Evolutionary conservation across 2,888 invertebrate species (phyloP).

Genomic region (Cryptus viduatorius): DNA sequence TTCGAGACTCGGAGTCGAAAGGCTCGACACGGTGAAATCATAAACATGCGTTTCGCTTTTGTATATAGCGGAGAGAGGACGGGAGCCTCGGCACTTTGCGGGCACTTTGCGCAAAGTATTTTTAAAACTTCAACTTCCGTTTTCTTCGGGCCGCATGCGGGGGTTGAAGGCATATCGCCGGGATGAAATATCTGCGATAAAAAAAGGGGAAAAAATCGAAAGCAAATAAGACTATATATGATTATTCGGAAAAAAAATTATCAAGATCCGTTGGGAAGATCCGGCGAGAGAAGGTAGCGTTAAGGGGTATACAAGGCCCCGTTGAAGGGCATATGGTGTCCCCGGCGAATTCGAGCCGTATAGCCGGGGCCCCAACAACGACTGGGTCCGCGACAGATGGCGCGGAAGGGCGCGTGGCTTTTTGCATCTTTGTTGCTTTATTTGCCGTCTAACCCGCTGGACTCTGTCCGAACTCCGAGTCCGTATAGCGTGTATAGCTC

Average conservation of each 20-base stretch:
- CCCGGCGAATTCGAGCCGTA: conserved; percentile 62
- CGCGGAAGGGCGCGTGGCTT: conserved; percentile 71
- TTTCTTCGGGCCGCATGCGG: too few relatives aligned
- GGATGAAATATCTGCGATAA: too few relatives aligned
- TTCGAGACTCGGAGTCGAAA: conserved; percentile 20
- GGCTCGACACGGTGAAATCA: conserved; percentile 20
- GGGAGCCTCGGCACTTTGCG: neutral
- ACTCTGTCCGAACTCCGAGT: neutral
- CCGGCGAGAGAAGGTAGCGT: conserved; percentile 50
- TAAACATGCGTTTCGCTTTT: neutral
- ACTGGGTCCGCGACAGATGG: conserved; percentile 74
- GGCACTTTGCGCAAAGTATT: too few relatives aligned
- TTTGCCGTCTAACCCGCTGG: conserved; percentile 42
- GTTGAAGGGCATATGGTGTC: conserved; percentile 73
- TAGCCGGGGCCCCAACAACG: conserved; percentile 64
- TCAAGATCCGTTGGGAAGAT: conserved; percentile 34
- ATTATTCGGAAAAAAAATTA: conserved; percentile 16
- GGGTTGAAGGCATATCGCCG: too few relatives aligned
- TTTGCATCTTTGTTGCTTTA: conserved; percentile 69
- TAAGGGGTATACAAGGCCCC: conserved; percentile 67
- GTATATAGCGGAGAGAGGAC: neutral
- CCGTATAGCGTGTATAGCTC: neutral
- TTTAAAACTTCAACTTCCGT: too few relatives aligned
- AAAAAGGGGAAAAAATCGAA: too few relatives aligned
- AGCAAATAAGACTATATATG: too few relatives aligned